Base-by-base conservation (phyloP, 2,888 invertebrate genomes). In the Pocota personata region DNA sequence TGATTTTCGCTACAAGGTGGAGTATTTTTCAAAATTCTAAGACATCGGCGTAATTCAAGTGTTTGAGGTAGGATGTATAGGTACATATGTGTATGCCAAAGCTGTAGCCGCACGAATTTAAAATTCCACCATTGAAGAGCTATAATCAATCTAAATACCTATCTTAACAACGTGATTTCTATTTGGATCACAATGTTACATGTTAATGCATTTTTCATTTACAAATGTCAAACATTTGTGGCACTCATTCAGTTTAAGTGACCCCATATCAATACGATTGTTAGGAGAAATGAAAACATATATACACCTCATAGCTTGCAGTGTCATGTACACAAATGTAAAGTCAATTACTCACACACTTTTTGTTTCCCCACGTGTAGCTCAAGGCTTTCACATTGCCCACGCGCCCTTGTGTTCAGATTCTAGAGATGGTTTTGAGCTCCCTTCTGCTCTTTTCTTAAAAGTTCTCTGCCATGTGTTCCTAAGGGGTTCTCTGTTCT, bases 351-450 rank as follows among this genome's bases (percentile, higher is more conserved):
- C 62, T 78, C 78, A 55, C 27, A 32, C 43, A 37, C 16, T 30
- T 72, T 57, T 37, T 14, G 32, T 43, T 67, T 60, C 35, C 30
- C 48, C 71, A 58, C 58, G 71, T 72, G 46, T 58, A 58, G 48
- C 58, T 58, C 58, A 46, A 72, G 71, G 58, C 48, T 35, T 72
- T 35, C 35, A 71, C 48, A 46, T 71, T 58, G n/a, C 32, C 58
- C 58, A 48, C 48, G 58, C 58, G 48, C 35, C 24, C 21, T 48
- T 14, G 21, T 24, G 35, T 14, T 35, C 14, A 7, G 16, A 16
- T 72, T n/a, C 58, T 55, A 40, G 30, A 8, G 21, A 8, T 71
- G 64, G 64, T n/a, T 48, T 35, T 12, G 7, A 32, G 14, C 48
- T 50, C 35, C 32, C 14, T 66, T 50, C 3, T 35, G 32, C 64